Evolutionary conservation across 2,888 invertebrate species (phyloP).

Genomic region (Onchidella celtica): DNA sequence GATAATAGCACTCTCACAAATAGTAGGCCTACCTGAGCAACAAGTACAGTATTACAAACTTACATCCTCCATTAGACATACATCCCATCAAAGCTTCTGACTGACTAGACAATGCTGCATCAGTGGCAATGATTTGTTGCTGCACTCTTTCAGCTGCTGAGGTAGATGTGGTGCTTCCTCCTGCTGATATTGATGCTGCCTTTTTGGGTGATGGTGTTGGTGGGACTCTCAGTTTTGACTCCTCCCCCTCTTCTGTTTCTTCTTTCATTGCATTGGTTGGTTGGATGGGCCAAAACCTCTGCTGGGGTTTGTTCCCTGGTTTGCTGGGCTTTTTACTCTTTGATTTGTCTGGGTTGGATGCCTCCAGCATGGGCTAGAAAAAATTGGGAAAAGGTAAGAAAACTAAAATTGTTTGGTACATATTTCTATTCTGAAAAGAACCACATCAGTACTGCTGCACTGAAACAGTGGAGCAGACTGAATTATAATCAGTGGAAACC

Average conservation of each 20-base stretch:
- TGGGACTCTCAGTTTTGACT: not conserved
- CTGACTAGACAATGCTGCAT: constrained; percentile 24
- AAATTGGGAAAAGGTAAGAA: not conserved
- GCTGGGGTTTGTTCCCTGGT: constrained; percentile 82
- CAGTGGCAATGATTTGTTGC: constrained; percentile 19
- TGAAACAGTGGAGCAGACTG: too few relatives aligned
- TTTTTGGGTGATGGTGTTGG: not conserved
- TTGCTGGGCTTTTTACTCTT: constrained; percentile 81
- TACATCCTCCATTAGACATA: constrained; percentile 18
- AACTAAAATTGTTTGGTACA: too few relatives aligned
- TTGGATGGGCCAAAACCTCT: constrained; percentile 88
- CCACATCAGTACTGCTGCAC: too few relatives aligned
- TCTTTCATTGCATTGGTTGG: constrained; percentile 81
- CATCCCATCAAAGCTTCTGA: constrained; percentile 28
- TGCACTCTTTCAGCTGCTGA: constrained; percentile 13
- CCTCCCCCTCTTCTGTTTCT: constrained; percentile 13
- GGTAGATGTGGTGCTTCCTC: not conserved
- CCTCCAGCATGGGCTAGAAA: constrained; percentile 90
- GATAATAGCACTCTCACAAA: too few relatives aligned
- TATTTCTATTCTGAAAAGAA: too few relatives aligned
- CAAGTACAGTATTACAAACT: too few relatives aligned
- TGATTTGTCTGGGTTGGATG: constrained; percentile 64
- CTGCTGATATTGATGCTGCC: not conserved
- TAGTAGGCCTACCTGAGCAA: too few relatives aligned
- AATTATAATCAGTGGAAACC: too few relatives aligned